Evolutionary conservation across 2,888 invertebrate species (phyloP), one percentile per base, ranked within the genome.

Genomic region (Lepidocyrtoides sp.): DNA sequence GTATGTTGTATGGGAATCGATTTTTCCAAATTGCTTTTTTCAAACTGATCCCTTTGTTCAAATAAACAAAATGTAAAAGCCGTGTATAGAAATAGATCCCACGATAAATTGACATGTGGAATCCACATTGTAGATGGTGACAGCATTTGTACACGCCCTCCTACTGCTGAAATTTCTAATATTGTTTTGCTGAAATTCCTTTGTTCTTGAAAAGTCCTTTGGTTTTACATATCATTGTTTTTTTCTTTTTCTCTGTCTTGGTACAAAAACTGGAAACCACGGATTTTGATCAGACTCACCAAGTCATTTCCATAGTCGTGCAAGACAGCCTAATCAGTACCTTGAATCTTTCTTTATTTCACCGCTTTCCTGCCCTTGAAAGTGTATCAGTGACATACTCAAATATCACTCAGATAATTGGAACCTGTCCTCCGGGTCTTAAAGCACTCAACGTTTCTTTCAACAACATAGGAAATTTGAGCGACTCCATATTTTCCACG

Each of bases 381-480:
- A 87, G 72, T 69, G 72, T 91, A 75, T 87, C 91, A 3, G 91
- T 91, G 51, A 91, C 91, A 48, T 60, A 87, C 60, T 87, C 87
- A 26, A 92, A 85, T 54, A 81, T 92, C 32, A 84, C 81, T 10
- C 41, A 72, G 12, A 26, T 91, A 54, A 36, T 88, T 60, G 92
- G 92, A 26, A 85, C 36, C 29, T 81, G 84, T 41, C 92, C 91
- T 2, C 2, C 0, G 12, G 54, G 51, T 2, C 69, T 92, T 32
- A 63, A 75, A n/a, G 60, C 72, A 26, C 91, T 92, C 29, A 92
- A 91, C 63, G 36, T 92, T 20, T 92, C 92, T 7, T 86, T 41
- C 32, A 92, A 92, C 72, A 36, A 26, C 26, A 60, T 92, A 23
- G 89, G 36, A 60, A 79, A 85, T 29, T 12, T 92, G 14, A 84